phyloP scores from a whole-genome alignment of 2,797 vertebrate genomes.

The Hipposideros larvatus region DNA sequence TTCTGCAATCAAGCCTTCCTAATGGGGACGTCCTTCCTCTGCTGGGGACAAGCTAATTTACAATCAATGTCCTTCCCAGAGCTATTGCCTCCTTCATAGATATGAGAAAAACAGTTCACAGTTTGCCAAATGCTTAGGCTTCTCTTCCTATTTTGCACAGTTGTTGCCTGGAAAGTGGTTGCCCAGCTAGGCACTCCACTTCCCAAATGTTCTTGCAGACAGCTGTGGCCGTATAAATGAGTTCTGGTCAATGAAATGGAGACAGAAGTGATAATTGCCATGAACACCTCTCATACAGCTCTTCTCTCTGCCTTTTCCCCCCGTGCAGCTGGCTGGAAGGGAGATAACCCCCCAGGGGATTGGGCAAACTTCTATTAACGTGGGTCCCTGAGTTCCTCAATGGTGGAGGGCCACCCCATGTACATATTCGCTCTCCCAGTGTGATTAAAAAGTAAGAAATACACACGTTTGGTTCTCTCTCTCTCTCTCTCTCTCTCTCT shows the following conservation, averaged over 20 bases:
- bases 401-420: neutral
- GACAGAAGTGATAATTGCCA: neutral
- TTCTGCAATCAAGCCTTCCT: neutral
- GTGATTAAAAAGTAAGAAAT: neutral
- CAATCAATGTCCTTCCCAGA: neutral
- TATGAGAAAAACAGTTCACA: neutral
- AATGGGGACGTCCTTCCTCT: neutral
- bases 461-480: neutral
- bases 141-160: neutral
- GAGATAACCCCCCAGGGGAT: neutral
- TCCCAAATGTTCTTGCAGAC: neutral
- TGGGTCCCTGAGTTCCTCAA: neutral
- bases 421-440: neutral
- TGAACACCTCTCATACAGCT: neutral
- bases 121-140: neutral
- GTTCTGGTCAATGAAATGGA: neutral
- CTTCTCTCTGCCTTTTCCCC: neutral
- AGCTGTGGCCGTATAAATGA: neutral
- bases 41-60: neutral
- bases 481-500: neutral
- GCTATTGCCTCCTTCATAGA: neutral
- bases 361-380: neutral
- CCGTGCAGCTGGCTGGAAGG: neutral
- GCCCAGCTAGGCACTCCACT: neutral
- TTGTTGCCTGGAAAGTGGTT: neutral